phyloP scores from a whole-genome alignment of 37 sponge, comb jelly and placozoan species.

The Oscarella lobularis region DNA sequence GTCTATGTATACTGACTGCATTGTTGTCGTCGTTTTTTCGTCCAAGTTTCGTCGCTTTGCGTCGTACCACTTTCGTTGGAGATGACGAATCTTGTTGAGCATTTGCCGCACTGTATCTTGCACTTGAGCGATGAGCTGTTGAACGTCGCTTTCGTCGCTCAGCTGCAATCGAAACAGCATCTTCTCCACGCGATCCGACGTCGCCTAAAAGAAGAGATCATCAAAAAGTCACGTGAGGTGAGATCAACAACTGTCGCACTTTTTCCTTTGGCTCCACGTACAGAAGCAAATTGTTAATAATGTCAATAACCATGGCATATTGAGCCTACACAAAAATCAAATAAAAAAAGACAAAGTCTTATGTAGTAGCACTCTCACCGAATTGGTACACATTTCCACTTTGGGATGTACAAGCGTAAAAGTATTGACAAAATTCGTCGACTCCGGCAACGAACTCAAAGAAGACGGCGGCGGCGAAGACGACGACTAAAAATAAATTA shows the following conservation, averaged over 20 bases:
- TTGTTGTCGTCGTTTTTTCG: neutral
- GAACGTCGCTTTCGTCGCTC: conserved; percentile 43
- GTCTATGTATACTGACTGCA: neutral
- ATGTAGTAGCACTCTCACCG: conserved; percentile 22
- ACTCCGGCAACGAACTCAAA: conserved; percentile 2
- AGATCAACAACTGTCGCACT: conserved; percentile 8
- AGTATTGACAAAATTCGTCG: conserved; percentile 48
- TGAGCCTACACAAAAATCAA: conserved; percentile 20
- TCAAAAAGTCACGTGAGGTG: neutral
- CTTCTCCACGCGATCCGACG: conserved; percentile 29
- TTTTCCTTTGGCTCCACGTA: conserved; percentile 74
- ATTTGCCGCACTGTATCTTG: neutral
- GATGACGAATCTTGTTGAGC: neutral
- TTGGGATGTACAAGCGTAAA: conserved; percentile 63
- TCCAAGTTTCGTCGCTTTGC: neutral
- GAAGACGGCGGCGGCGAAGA: conserved; percentile 3
- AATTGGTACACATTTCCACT: conserved; percentile 58
- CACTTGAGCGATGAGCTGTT: neutral
- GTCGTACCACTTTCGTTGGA: neutral
- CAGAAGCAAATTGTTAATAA: conserved; percentile 74
- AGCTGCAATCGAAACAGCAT: conserved; percentile 63
- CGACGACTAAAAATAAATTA: neutral
- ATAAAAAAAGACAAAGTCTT: neutral
- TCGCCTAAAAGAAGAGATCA: conserved; percentile 21
- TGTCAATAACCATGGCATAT: conserved; percentile 66